These are phyloP conservation scores for Lepus townsendii DNA, from an alignment of 2,797 vertebrate genomes.

Conservation along the genomic window DNA sequence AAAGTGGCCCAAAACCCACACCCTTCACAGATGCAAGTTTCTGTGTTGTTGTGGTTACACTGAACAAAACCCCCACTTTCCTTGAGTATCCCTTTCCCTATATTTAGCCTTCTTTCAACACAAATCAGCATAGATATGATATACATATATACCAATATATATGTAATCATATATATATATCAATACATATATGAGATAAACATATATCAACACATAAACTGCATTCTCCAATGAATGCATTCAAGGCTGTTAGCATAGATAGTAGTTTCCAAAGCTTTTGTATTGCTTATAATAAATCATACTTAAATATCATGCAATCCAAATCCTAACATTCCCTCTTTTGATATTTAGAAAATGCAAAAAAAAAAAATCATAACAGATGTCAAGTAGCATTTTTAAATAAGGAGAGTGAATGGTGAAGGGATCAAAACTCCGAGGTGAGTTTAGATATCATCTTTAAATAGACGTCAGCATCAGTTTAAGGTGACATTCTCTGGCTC, in stretches of 20 bases:
- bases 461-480: fast-evolving
- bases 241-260: slow-evolving; percentile 11
- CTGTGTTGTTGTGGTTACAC: no score
- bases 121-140: background rate
- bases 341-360: slow-evolving; percentile 2
- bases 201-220: slow-evolving; percentile 41
- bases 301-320: slow-evolving; percentile 1
- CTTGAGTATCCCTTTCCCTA: background rate
- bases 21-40: fast-evolving
- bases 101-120: slow-evolving; percentile 54
- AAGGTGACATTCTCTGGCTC: fast-evolving
- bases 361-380: background rate
- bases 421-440: fast-evolving
- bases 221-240: slow-evolving; percentile 52
- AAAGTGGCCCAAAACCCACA: fast-evolving
- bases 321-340: background rate
- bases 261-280: slow-evolving; percentile 20
- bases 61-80: background rate
- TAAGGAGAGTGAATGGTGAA: background rate
- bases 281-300: background rate
- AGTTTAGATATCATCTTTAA: fast-evolving
- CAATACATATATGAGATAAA: no score
- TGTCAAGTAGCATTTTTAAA: background rate
- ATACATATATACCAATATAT: no score
- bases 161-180: no score